Percentiles rank a stretch among this genome's conserved stretches.
phyloP scores from a whole-genome alignment of 2,113 vertebrate genomes.

The Podarcis cretensis region DNA sequence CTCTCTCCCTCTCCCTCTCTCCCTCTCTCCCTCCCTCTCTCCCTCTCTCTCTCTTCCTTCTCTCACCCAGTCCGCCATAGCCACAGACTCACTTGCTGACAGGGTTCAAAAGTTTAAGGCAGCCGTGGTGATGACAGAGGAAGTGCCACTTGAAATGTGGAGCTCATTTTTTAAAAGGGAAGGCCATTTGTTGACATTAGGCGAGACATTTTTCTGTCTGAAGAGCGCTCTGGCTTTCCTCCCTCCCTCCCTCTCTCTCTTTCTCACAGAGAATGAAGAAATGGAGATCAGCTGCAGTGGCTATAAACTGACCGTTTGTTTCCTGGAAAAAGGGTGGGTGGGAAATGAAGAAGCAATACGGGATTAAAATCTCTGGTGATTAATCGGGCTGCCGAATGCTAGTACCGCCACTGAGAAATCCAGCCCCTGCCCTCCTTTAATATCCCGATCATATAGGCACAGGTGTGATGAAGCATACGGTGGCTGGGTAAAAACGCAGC shows the following conservation, averaged over 20 bases:
- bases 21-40: neutral
- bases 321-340: fast-evolving
- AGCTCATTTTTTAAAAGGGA: slow-evolving; percentile 19
- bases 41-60: neutral
- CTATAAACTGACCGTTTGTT: neutral
- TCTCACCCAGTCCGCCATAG: neutral
- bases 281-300: neutral
- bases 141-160: neutral
- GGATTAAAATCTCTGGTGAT: slow-evolving; percentile 20
- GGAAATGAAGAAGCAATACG: neutral
- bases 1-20: neutral
- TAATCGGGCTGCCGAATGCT: neutral
- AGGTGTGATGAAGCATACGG: neutral
- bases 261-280: neutral
- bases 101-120: slow-evolving; percentile 55
- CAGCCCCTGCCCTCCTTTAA: neutral
- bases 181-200: neutral
- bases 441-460: neutral
- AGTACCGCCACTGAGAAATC: neutral
- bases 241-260: neutral
- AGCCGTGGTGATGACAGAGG: neutral
- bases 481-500: neutral
- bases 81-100: slow-evolving; percentile 22
- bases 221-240: neutral
- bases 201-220: neutral